Conservation (phyloP, 2,113 vertebrate genomes). For the Cettia cetti region DNA sequence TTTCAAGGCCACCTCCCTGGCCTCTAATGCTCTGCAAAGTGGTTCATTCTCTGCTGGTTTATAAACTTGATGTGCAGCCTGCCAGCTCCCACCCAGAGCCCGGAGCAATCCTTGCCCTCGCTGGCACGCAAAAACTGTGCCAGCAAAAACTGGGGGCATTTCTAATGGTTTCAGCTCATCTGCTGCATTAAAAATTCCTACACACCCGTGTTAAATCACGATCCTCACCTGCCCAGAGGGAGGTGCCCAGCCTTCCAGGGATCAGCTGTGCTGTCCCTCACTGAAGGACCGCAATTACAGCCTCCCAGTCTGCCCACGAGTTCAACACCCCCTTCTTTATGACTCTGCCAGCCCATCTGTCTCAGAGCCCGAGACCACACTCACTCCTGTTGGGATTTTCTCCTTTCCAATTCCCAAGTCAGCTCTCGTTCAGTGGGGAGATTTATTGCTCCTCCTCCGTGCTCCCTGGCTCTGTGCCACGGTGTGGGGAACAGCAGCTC, state of each 20-base stretch:
- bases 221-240: not conserved
- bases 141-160: not conserved
- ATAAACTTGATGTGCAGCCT: not conserved
- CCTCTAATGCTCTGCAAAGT: not conserved
- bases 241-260: not conserved
- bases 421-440: conserved; percentile 13
- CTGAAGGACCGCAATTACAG: not conserved
- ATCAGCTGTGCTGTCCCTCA: not conserved
- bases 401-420: conserved; percentile 48
- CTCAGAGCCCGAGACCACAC: conserved; percentile 6
- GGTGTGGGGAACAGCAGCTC: not conserved
- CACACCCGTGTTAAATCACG: not conserved
- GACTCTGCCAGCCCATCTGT: conserved; percentile 26
- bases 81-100: not conserved
- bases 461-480: not conserved
- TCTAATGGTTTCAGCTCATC: not conserved
- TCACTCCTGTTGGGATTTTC: conserved; percentile 18
- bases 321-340: not conserved
- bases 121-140: fast-evolving
- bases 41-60: not conserved
- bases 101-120: not conserved
- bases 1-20: not conserved
- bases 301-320: not conserved
- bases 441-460: not conserved
- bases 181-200: not conserved